These are phyloP conservation scores for Rissa tridactyla DNA, from an alignment of 2,113 vertebrate genomes.

Conservation along the genomic window DNA sequence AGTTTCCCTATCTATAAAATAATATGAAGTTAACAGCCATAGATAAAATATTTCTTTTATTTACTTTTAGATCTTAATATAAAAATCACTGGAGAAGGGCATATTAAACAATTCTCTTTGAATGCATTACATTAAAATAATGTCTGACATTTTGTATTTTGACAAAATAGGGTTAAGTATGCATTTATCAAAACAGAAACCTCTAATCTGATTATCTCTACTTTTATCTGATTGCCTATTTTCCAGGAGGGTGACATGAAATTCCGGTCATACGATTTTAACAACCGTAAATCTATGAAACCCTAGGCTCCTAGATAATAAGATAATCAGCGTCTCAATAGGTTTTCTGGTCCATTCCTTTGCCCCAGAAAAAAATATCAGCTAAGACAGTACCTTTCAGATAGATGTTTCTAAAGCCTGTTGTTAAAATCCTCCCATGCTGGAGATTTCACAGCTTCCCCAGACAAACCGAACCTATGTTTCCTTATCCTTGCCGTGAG, in stretches of 20 bases:
- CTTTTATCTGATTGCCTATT: neutral
- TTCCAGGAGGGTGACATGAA: neutral
- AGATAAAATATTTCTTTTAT: neutral
- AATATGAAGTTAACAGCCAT: neutral
- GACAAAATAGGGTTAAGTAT: neutral
- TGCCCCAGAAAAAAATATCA: neutral
- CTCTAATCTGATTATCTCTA: neutral
- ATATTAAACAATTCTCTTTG: neutral
- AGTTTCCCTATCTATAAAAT: neutral
- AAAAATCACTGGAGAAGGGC: neutral
- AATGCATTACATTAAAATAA: neutral
- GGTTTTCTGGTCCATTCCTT: neutral
- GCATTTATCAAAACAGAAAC: neutral
- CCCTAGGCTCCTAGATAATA: neutral
- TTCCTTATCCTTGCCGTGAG: neutral
- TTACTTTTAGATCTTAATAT: neutral
- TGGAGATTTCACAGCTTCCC: neutral
- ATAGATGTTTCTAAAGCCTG: neutral
- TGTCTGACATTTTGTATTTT: neutral
- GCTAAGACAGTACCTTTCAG: neutral
- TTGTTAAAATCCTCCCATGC: neutral
- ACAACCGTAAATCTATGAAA: fast-evolving
- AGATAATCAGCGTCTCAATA: neutral
- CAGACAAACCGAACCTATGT: neutral
- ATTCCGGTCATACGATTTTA: neutral